A percentile compares a stretch with the other conserved stretches of the same genome.
These are phyloP conservation scores for Coccyzus lansbergi DNA, from an alignment of 2,797 vertebrate genomes.

Conservation along the genomic window DNA sequence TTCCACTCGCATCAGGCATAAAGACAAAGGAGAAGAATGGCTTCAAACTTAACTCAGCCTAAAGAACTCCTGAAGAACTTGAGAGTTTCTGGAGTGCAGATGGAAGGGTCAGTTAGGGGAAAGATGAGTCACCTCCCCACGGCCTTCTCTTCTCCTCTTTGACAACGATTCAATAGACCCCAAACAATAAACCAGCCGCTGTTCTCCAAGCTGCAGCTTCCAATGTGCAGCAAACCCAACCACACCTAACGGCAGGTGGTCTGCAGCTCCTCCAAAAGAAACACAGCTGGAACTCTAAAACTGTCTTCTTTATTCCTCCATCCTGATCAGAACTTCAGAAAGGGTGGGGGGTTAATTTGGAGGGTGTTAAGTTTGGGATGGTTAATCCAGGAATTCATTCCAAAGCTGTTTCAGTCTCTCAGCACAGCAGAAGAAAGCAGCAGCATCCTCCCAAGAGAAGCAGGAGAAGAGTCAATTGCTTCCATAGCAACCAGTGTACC, in stretches of 20 bases:
- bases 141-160: too few relatives aligned
- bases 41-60: neutral
- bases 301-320: accelerated
- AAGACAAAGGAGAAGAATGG: accelerated
- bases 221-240: too few relatives aligned
- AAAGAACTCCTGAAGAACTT: neutral
- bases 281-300: neutral
- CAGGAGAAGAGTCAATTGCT: accelerated
- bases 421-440: neutral
- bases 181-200: too few relatives aligned
- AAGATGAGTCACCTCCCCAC: too few relatives aligned
- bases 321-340: neutral
- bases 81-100: neutral
- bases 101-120: neutral
- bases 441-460: neutral
- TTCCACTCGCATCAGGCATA: neutral
- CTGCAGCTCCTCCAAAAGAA: neutral
- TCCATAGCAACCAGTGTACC: neutral
- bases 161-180: too few relatives aligned
- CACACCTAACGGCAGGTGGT: too few relatives aligned
- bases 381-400: neutral
- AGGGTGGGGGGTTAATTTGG: too few relatives aligned
- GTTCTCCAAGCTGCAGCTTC: too few relatives aligned
- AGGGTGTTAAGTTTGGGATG: neutral
- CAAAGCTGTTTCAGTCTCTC: neutral